Base-by-base conservation (phyloP, 2,888 invertebrate species). In the Campaea margaritaria region DNA sequence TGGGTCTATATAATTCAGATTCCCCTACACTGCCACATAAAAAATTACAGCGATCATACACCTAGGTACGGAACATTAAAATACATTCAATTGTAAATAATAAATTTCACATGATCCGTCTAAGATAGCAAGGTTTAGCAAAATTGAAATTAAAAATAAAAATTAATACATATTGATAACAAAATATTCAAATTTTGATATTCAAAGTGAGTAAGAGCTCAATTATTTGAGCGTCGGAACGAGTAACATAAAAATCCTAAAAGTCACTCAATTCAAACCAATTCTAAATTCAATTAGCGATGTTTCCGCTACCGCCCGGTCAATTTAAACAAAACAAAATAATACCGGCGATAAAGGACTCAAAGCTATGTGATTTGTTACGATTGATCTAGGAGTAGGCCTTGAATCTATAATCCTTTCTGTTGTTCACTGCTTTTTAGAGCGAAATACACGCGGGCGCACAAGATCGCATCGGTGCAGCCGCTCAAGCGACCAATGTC, bases 221-320 rank as follows among this genome's bases (percentile, higher is more conserved):
- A 56, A 64, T 21, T 21, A 62, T 66, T 66, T 56, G 52, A 12
- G 45, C 48, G 49, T n/a, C 44, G 2, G 48, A 52, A 57, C 51
- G 31, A 15, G 48, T 52, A 65, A 45, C 51, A 60, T 58, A 58
- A 47, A 46, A 47, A 58, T 54, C 39, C 61, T 53, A 44, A 73
- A 73, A 65, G 68, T 67, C 59, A 61, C 63, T 57, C 63, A 63
- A 63, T 65, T 68, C 45, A 15, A 52, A 57, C 60, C 64, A 69
- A 75, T 78, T 74, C 67, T 62, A 64, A 77, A 78, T 75, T 75
- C 68, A 77, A 75, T 78, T 73, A 76, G 69, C 70, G 72, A 76
- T 72, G 71, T 78, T 81, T 77, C 68, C 72, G 72, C 74, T 65
- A 64, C 56, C 52, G 21, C 28, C 53, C 45, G 38, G 71, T 43